These are phyloP conservation scores for Autographa gamma DNA, from an alignment of 2,888 invertebrate genomes.

Conservation along the genomic window DNA sequence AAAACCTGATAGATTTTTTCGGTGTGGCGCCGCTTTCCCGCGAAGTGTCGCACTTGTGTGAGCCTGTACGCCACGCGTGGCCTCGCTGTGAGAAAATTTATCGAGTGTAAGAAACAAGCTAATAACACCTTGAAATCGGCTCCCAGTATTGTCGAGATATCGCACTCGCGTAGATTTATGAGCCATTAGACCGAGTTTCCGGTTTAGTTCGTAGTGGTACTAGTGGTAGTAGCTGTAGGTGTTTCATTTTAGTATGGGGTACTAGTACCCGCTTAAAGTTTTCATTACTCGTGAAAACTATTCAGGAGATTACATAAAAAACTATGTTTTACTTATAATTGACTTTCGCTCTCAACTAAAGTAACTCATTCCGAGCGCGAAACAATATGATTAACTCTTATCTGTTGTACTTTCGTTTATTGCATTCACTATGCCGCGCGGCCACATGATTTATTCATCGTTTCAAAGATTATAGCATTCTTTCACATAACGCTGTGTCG, in stretches of 20 bases:
- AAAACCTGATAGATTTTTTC: slow-evolving; percentile 69
- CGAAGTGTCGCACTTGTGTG: slow-evolving; percentile 55
- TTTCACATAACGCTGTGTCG: slow-evolving; percentile 53
- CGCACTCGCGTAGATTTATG: slow-evolving; percentile 48
- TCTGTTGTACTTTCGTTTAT: slow-evolving; percentile 69
- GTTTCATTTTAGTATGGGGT: slow-evolving; percentile 27
- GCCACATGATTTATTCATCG: slow-evolving; percentile 67
- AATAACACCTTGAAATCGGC: slow-evolving; percentile 67
- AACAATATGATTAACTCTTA: slow-evolving; percentile 50
- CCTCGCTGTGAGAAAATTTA: slow-evolving; percentile 65
- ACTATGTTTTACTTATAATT: slow-evolving; percentile 40
- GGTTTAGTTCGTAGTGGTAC: slow-evolving; percentile 50
- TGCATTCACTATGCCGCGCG: slow-evolving; percentile 66
- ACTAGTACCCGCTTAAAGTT: slow-evolving; percentile 26
- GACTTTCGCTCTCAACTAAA: slow-evolving; percentile 52
- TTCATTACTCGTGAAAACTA: slow-evolving; percentile 32
- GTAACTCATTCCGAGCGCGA: slow-evolving; percentile 38
- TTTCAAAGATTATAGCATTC: slow-evolving; percentile 67
- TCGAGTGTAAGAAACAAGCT: slow-evolving; percentile 61
- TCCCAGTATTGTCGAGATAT: slow-evolving; percentile 68
- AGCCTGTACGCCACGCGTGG: slow-evolving; percentile 23
- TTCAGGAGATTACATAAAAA: slow-evolving; percentile 23
- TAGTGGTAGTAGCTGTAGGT: background rate
- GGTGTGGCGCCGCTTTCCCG: slow-evolving; percentile 79
- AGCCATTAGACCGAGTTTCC: slow-evolving; percentile 51